Conservation (phyloP, 1,140 invertebrate genomes). For the Cydia pomonella region DNA sequence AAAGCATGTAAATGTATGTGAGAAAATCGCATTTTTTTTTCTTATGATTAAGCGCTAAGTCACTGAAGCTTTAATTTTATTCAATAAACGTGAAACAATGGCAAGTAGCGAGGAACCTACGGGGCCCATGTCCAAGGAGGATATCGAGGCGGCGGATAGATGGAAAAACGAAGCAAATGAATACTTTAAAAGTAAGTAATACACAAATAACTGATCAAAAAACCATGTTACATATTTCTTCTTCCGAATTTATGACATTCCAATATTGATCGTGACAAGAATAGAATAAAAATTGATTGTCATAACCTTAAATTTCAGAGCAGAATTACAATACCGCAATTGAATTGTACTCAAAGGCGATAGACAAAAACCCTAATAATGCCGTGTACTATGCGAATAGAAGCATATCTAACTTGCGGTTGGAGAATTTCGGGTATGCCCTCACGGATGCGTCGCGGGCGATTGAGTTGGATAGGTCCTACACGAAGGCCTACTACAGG, state of each 20-base stretch:
- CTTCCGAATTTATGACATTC: conserved; percentile 33
- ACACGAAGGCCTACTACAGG: conserved; percentile 97
- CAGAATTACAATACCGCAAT: conserved; percentile 95
- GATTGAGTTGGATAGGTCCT: conserved; percentile 93
- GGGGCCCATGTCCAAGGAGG: conserved; percentile 63
- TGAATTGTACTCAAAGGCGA: conserved; percentile 94
- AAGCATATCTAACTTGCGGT: conserved; percentile 95
- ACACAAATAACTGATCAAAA: conserved; percentile 26
- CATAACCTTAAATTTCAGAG: conserved; percentile 84
- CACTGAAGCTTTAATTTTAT: conserved; percentile 51
- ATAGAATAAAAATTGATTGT: conserved; percentile 44
- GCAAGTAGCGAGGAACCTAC: conserved; percentile 65
- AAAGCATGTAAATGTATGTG: conserved; percentile 59
- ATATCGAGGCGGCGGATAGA: conserved; percentile 68
- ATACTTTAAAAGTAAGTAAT: conserved; percentile 75
- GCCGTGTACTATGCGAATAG: conserved; percentile 96
- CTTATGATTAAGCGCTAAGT: conserved; percentile 55
- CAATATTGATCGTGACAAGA: conserved; percentile 43
- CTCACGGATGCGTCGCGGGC: conserved; percentile 95
- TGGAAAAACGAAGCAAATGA: conserved; percentile 77
- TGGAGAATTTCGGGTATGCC: conserved; percentile 96
- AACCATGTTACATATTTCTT: conserved; percentile 4
- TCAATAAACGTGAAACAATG: conserved; percentile 51
- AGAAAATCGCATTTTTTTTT: conserved; percentile 59
- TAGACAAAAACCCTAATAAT: conserved; percentile 90